A percentile compares a stretch with the other conserved stretches of the same genome.
phyloP scores from a whole-genome alignment of 1,140 invertebrate genomes.

The Bombus balteatus region DNA sequence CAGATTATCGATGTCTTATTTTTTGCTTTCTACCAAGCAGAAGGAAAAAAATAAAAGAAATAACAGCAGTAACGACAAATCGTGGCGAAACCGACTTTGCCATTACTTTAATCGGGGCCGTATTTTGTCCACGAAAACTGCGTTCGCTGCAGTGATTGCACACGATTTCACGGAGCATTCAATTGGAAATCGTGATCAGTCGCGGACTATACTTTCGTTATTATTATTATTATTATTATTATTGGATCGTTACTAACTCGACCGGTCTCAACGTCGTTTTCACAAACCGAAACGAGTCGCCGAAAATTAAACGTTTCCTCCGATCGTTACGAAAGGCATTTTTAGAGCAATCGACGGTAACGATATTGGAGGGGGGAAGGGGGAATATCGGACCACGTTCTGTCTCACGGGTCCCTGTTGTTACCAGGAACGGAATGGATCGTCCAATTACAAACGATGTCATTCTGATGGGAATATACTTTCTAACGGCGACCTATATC shows the following conservation, averaged over 20 bases:
- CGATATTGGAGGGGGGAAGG: fast-evolving
- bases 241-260: not conserved
- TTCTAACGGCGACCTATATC: not conserved
- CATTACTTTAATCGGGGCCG: conserved; percentile 11
- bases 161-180: conserved; percentile 19
- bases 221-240: conserved; percentile 15
- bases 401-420: not conserved
- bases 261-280: too few species aligned
- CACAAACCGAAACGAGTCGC: not conserved
- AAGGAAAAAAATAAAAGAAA: not conserved
- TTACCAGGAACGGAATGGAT: not conserved
- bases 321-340: not conserved
- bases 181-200: conserved; percentile 38
- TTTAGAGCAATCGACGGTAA: not conserved
- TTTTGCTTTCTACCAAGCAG: too few species aligned
- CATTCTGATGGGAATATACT: not conserved
- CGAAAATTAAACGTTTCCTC: conserved; percentile 15
- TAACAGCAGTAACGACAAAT: conserved; percentile 2
- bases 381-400: not conserved
- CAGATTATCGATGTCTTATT: not conserved
- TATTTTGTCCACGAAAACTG: not conserved
- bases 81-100: conserved; percentile 15
- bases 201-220: not conserved
- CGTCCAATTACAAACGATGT: conserved; percentile 34
- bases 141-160: not conserved